These are phyloP conservation scores for Coelopa frigida DNA, from an alignment of 1,140 invertebrate genomes.

Conservation along the genomic window DNA sequence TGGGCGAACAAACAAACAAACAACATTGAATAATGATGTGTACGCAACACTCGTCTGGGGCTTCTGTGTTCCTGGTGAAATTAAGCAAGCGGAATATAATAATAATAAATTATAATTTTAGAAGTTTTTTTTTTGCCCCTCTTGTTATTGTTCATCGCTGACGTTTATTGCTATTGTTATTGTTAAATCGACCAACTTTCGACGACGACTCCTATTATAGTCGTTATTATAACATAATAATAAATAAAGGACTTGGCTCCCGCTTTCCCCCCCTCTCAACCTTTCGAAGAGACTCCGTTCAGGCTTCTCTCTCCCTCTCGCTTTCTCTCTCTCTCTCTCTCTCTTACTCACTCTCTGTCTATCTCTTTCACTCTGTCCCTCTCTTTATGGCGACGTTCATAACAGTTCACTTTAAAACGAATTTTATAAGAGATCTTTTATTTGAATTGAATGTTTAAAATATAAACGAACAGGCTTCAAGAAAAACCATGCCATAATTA, in stretches of 20 bases:
- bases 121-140: background rate
- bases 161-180: too few relatives aligned
- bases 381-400: too few relatives aligned
- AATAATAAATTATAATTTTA: constrained; percentile 47
- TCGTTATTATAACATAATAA: background rate
- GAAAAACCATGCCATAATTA: constrained; percentile 15
- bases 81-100: constrained; percentile 45
- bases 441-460: constrained; percentile 39
- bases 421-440: constrained; percentile 11
- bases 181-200: too few relatives aligned
- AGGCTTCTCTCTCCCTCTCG: too few relatives aligned
- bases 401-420: too few relatives aligned
- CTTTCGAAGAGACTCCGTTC: background rate
- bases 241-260: background rate
- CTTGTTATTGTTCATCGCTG: background rate
- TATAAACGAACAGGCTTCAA: constrained; percentile 42
- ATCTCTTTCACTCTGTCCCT: too few relatives aligned
- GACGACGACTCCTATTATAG: too few relatives aligned
- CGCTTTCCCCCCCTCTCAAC: background rate
- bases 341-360: too few relatives aligned
- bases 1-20: background rate
- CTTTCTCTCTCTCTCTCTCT: too few relatives aligned
- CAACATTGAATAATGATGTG: background rate
- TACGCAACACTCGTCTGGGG: too few relatives aligned
- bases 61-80: constrained; percentile 43